Percentiles rank a stretch among this genome's conserved stretches.
These are phyloP conservation scores for Bilobella aurantiaca DNA, from an alignment of 1,140 invertebrate genomes.

Conservation along the genomic window DNA sequence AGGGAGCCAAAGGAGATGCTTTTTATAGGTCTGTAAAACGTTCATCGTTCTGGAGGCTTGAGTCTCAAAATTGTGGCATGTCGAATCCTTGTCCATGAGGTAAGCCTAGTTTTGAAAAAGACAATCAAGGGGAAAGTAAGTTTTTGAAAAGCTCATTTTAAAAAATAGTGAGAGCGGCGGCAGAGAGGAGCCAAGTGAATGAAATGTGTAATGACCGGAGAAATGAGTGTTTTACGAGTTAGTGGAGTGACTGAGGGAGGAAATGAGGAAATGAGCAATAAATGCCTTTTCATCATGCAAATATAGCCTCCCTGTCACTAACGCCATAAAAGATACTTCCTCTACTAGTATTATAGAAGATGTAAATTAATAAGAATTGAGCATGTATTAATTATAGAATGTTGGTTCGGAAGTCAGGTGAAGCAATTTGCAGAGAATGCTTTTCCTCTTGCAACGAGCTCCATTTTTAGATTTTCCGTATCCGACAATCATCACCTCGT, in stretches of 20 bases:
- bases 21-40: too few relatives aligned
- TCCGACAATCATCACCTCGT: too few relatives aligned
- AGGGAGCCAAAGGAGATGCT: neutral
- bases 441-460: neutral
- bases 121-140: neutral
- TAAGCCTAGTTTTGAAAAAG: neutral
- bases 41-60: too few relatives aligned
- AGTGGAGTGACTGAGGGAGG: conserved; percentile 14
- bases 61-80: too few relatives aligned
- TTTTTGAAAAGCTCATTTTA: conserved; percentile 1
- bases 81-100: too few relatives aligned
- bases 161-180: too few relatives aligned
- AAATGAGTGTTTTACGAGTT: conserved; percentile 24
- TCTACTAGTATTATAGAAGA: neutral
- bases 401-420: neutral
- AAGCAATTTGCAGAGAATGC: neutral
- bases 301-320: neutral
- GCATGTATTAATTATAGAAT: neutral
- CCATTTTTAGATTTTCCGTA: too few relatives aligned
- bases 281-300: conserved; percentile 24
- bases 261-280: conserved; percentile 25
- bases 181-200: too few relatives aligned
- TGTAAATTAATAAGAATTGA: too few relatives aligned
- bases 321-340: neutral
- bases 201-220: neutral